Conservation (phyloP, 2,888 invertebrate species). For the Ophion obscuratus region DNA sequence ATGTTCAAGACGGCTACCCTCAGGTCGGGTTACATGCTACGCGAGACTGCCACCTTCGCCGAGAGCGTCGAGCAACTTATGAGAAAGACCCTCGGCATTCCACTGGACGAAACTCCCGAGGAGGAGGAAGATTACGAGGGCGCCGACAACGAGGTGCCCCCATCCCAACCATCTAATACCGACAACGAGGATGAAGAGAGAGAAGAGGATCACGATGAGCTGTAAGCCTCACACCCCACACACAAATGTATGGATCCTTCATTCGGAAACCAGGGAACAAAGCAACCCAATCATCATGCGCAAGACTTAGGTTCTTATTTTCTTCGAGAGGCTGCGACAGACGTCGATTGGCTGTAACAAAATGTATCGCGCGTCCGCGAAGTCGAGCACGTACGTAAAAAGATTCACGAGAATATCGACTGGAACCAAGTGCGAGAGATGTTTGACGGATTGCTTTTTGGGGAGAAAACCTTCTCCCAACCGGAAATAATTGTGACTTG, state of each 20-base stretch:
- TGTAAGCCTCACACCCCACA: constrained; percentile 82
- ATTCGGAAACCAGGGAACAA: constrained; percentile 4
- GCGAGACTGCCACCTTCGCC: constrained; percentile 94
- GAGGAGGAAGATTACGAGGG: constrained; percentile 75
- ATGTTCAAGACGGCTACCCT: constrained; percentile 97
- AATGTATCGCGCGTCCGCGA: neutral
- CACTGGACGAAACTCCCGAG: constrained; percentile 88
- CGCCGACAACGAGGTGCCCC: constrained; percentile 73
- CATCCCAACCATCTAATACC: constrained; percentile 81
- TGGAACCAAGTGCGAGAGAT: neutral
- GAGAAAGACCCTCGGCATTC: constrained; percentile 91
- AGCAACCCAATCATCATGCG: constrained; percentile 41
- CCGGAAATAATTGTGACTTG: neutral
- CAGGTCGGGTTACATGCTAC: constrained; percentile 96
- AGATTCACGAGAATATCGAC: neutral
- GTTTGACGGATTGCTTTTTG: neutral
- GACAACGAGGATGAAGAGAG: constrained; percentile 83
- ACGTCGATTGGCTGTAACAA: constrained; percentile 10
- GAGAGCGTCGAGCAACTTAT: constrained; percentile 96
- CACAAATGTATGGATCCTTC: neutral
- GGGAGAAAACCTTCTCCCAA: neutral
- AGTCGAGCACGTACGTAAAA: neutral
- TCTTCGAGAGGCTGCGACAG: neutral
- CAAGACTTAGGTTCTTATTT: constrained; percentile 12
- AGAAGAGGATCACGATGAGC: constrained; percentile 87